These are phyloP conservation scores for Tiliacea citrago DNA, from an alignment of 2,888 invertebrate genomes.

Conservation along the genomic window DNA sequence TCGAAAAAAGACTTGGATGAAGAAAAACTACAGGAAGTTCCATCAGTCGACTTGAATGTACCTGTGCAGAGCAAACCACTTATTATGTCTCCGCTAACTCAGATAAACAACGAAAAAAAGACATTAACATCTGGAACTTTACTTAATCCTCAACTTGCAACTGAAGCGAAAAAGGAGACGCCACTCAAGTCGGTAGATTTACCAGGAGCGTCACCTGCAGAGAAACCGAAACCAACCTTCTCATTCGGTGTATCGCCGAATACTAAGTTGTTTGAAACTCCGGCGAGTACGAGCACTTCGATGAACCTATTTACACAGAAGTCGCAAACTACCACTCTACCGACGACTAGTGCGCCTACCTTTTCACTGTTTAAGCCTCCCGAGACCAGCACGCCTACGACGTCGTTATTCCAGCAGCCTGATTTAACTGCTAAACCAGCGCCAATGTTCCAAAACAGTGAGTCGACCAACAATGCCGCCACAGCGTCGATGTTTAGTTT, in stretches of 20 bases:
- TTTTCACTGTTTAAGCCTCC: conserved; percentile 69
- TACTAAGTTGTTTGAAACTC: conserved; percentile 66
- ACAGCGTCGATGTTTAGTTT: conserved; percentile 78
- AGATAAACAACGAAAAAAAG: conserved; percentile 28
- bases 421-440: conserved; percentile 55
- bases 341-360: conserved; percentile 56
- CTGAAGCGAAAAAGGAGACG: conserved; percentile 40
- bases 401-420: conserved; percentile 69
- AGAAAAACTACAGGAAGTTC: conserved; percentile 77
- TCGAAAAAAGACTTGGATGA: conserved; percentile 52
- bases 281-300: conserved; percentile 57
- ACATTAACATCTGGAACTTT: conserved; percentile 14
- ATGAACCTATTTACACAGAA: conserved; percentile 57
- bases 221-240: conserved; percentile 62
- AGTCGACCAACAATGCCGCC: conserved; percentile 45
- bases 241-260: conserved; percentile 63
- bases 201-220: conserved; percentile 24
- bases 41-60: conserved; percentile 67
- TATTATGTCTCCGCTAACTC: conserved; percentile 19
- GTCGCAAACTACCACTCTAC: conserved; percentile 22
- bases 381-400: conserved; percentile 56
- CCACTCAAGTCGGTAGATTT: conserved; percentile 11
- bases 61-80: conserved; percentile 27
- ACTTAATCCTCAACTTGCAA: conserved; percentile 10
- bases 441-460: conserved; percentile 63